phyloP scores from a whole-genome alignment of 2,113 vertebrate species.

The Cavia porcellus region DNA sequence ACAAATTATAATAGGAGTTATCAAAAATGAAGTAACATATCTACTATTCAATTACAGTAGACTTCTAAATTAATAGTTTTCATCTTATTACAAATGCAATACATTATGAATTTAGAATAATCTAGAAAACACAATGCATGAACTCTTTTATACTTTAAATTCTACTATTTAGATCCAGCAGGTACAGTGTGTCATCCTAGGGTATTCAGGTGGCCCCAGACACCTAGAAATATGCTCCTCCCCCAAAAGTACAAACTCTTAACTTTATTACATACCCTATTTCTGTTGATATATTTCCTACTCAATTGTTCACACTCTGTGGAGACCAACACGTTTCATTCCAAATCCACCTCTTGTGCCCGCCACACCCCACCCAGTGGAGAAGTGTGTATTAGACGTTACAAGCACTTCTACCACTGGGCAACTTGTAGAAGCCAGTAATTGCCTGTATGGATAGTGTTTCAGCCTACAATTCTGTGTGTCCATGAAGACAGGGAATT shows the following conservation, averaged over 20 bases:
- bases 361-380: accelerated
- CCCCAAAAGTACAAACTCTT: background rate
- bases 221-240: background rate
- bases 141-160: background rate
- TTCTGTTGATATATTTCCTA: background rate
- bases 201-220: background rate
- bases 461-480: background rate
- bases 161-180: background rate
- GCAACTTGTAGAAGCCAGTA: background rate
- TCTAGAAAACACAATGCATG: background rate
- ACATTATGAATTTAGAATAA: background rate
- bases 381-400: background rate
- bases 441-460: background rate
- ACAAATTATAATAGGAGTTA: background rate
- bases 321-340: background rate
- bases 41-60: background rate
- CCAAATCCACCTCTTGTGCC: background rate
- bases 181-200: background rate
- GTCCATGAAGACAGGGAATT: background rate
- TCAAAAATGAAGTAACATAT: slow-evolving; percentile 15
- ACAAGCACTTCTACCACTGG: background rate
- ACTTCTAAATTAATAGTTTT: background rate
- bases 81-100: slow-evolving; percentile 2
- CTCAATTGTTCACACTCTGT: too few relatives aligned
- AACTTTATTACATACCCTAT: background rate